These are phyloP conservation scores for Folsomia candida DNA, from an alignment of 2,888 invertebrate genomes.

Conservation along the genomic window DNA sequence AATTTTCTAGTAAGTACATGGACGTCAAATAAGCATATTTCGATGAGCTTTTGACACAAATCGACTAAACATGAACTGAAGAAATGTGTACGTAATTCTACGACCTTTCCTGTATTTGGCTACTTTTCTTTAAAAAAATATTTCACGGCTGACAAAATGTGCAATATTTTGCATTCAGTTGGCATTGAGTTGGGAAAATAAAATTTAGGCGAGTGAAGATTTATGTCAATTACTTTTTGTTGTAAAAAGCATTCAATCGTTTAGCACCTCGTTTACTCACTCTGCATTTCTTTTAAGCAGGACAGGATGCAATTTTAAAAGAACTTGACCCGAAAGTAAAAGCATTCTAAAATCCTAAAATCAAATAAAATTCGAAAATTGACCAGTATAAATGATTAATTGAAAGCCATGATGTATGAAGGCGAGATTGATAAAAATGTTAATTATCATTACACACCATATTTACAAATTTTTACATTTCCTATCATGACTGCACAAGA, in stretches of 20 bases:
- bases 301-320: neutral
- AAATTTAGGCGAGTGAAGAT: neutral
- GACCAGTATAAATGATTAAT: no score
- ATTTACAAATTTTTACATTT: no score
- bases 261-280: neutral
- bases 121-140: neutral
- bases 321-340: neutral
- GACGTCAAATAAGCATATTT: no score
- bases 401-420: neutral
- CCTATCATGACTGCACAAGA: no score
- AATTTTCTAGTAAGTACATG: no score
- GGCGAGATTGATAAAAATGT: neutral
- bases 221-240: neutral
- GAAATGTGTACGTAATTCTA: no score
- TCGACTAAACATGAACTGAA: no score
- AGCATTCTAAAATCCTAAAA: no score
- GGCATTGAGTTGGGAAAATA: neutral
- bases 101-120: no score
- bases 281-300: neutral
- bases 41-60: no score
- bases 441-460: neutral
- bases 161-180: neutral
- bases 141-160: neutral
- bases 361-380: no score
- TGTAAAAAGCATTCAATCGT: neutral